Base-by-base conservation (phyloP, 1,140 invertebrate species). In the Uloborus diversus region DNA sequence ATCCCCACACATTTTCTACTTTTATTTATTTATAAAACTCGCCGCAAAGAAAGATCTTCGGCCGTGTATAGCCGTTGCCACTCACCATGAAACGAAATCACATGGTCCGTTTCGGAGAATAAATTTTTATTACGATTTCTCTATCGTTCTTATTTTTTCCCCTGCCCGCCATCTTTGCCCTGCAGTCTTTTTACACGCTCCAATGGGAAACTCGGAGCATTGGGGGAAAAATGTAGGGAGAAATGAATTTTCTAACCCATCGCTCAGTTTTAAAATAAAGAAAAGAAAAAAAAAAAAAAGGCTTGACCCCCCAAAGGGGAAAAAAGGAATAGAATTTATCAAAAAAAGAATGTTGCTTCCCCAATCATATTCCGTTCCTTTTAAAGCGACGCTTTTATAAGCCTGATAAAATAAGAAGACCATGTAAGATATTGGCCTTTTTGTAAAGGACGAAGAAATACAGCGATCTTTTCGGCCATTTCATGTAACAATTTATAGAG, bases 61-160 rank as follows among this genome's bases (percentile, higher is more conserved):
- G 1, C 62, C 25, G 56, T 42, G 59, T 61, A 35, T 53, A 62
- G 32, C 28, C 30, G 20, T 27, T 51, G 23, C 59, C 56, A 35
- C 28, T 64, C 71, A 64, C 71, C 64, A 59, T 75, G 35, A 75
- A 75, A 75, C 71, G n/a, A 32, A 64, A 75, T 75, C 71, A 75
- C 59, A 62, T 64, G 71, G 57, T 75, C 57, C 35, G 71, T 59
- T 75, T 62, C 71, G 47, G 30, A 32, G 61, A 75, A 75, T 75
- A 75, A 75, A 62, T 75, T 75, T 75, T 75, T 75, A 62, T 75
- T 62, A 53, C 71, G 69, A 62, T 33, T 75, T 75, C 17, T 17
- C 28, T 56, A 13, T 42, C 27, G 25, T 70, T 28, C 9, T 27
- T 37, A 20, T 35, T 27, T 14, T 32, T 23, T 57, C 4, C n/a